Conservation (phyloP, 2,888 invertebrate genomes). For the Spicauda simplicius region DNA sequence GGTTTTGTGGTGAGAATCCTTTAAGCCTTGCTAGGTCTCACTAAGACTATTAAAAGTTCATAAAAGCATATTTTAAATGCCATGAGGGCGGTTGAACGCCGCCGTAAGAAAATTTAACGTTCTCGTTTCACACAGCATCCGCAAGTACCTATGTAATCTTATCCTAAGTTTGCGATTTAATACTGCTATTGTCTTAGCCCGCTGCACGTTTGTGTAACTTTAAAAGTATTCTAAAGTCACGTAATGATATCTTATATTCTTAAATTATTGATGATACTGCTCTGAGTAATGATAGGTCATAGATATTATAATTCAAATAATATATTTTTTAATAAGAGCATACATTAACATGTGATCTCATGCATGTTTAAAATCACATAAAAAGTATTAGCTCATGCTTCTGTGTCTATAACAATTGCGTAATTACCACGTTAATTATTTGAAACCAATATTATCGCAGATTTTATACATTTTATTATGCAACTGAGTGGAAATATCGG, state of each 20-base stretch:
- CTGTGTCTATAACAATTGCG: no score
- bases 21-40: conserved; percentile 15
- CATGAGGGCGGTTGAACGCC: conserved; percentile 31
- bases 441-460: no score
- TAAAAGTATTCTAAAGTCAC: conserved; percentile 26
- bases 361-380: no score
- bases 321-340: no score
- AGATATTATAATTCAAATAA: no score
- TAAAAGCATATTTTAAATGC: conserved; percentile 34
- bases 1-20: conserved; percentile 55
- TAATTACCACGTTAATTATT: no score
- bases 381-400: no score
- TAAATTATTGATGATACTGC: neutral
- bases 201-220: conserved; percentile 27
- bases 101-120: conserved; percentile 30
- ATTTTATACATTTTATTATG: no score
- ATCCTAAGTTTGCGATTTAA: conserved; percentile 34
- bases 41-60: conserved; percentile 35
- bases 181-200: conserved; percentile 29
- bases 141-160: conserved; percentile 25
- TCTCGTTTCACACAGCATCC: conserved; percentile 32
- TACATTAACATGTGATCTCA: no score
- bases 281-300: no score
- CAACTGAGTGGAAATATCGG: no score
- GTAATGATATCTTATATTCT: conserved; percentile 22